A percentile compares a stretch with the other conserved stretches of the same genome.
phyloP scores from a whole-genome alignment of 1,140 invertebrate genomes.

The Ceratina australensis region DNA sequence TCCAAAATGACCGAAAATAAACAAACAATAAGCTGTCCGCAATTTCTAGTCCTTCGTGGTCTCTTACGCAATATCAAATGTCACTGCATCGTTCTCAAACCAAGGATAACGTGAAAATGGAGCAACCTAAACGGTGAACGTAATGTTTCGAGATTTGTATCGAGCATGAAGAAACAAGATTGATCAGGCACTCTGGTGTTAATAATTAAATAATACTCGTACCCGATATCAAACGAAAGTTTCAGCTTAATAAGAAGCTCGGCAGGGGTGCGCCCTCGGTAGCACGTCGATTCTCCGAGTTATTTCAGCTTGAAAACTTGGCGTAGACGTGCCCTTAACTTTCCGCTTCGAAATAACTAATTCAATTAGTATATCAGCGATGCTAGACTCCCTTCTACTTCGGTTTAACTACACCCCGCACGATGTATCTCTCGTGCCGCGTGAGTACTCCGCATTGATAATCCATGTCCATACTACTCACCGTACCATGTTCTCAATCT shows the following conservation, averaged over 20 bases:
- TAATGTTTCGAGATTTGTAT: too few species aligned
- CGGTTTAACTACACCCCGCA: constrained; percentile 61
- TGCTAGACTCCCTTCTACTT: constrained; percentile 10
- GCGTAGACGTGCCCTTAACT: constrained; percentile 63
- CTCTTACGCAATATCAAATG: too few species aligned
- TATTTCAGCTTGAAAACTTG: constrained; percentile 66
- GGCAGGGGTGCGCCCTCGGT: constrained; percentile 4
- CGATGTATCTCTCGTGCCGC: constrained; percentile 54
- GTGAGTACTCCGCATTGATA: constrained; percentile 54
- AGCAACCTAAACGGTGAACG: too few species aligned
- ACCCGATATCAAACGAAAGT: constrained; percentile 59
- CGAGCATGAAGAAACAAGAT: too few species aligned
- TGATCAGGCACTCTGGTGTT: constrained; percentile 35
- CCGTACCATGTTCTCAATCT: too few species aligned
- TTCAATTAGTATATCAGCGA: constrained; percentile 66
- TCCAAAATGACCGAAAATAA: too few species aligned
- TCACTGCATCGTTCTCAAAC: too few species aligned
- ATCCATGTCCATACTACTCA: constrained; percentile 8
- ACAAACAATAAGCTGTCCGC: too few species aligned
- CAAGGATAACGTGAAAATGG: too few species aligned
- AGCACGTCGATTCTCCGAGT: constrained; percentile 64
- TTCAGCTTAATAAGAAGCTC: constrained; percentile 64
- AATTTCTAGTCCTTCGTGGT: too few species aligned
- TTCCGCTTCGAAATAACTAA: constrained; percentile 67
- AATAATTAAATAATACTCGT: constrained; percentile 65